A percentile compares a stretch with the other conserved stretches of the same genome.
Conservation (phyloP, 2,113 vertebrate genomes). For the Austrofundulus limnaeus region DNA sequence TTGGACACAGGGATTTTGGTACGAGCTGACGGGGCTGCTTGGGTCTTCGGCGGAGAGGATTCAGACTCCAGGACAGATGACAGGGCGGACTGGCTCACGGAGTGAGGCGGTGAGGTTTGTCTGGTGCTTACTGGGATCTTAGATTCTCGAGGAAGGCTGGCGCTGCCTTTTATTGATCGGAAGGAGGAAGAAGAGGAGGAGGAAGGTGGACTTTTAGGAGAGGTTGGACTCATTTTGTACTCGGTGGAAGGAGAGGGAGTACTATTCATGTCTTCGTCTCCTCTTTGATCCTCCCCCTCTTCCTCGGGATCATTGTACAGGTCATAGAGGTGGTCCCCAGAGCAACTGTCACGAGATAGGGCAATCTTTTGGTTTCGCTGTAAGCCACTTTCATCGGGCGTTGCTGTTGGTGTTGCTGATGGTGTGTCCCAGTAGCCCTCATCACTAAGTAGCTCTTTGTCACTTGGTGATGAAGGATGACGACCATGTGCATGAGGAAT, state of each 20-base stretch:
- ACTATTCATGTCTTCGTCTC: conserved; percentile 75
- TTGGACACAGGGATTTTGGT: conserved; percentile 97
- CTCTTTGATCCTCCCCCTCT: conserved; percentile 55
- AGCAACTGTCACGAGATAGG: conserved; percentile 88
- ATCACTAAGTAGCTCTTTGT: conserved; percentile 88
- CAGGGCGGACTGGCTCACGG: conserved; percentile 83
- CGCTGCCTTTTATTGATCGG: conserved; percentile 86
- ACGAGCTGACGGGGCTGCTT: conserved; percentile 85
- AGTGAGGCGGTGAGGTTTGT: conserved; percentile 82
- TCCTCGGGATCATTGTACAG: conserved; percentile 84
- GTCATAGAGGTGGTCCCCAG: conserved; percentile 90
- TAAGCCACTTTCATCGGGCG: conserved; percentile 84
- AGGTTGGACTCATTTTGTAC: conserved; percentile 80
- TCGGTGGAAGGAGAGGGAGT: conserved; percentile 80
- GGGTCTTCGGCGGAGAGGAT: conserved; percentile 80
- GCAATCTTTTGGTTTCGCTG: conserved; percentile 75
- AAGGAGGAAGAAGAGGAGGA: conserved; percentile 76
- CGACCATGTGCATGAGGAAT: conserved; percentile 53
- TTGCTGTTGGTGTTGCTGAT: conserved; percentile 88
- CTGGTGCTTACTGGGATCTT: conserved; percentile 89
- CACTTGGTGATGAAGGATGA: conserved; percentile 79
- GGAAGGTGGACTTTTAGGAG: conserved; percentile 70
- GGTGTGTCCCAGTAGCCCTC: conserved; percentile 97
- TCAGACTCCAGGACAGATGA: conserved; percentile 78
- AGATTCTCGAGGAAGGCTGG: conserved; percentile 89